Percentiles rank a stretch among this genome's conserved stretches.
These are phyloP conservation scores for Gymnocheta viridis DNA, from an alignment of 2,888 invertebrate genomes.

Conservation along the genomic window DNA sequence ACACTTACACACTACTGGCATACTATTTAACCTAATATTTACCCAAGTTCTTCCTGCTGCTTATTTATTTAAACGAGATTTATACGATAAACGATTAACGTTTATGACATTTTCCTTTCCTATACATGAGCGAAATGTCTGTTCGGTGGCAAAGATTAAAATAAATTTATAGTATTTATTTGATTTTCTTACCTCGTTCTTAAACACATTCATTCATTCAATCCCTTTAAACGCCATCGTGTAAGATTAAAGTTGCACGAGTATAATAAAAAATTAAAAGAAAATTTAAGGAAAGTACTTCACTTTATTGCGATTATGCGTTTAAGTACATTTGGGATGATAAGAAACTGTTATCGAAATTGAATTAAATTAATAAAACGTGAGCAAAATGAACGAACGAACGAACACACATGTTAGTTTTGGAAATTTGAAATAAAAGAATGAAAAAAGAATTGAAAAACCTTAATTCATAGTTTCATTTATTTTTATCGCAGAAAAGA, in stretches of 20 bases:
- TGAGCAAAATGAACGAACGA: conserved; percentile 38
- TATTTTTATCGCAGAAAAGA: neutral
- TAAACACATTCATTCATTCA: neutral
- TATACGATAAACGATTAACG: conserved; percentile 67
- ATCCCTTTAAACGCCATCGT: neutral
- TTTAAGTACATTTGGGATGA: conserved; percentile 28
- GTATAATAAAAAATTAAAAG: neutral
- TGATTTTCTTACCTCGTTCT: conserved; percentile 42
- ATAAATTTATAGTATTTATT: conserved; percentile 50
- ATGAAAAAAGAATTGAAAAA: neutral
- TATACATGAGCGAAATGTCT: conserved; percentile 1
- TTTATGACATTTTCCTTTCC: conserved; percentile 58
- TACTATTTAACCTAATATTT: conserved; percentile 61
- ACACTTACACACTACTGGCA: neutral
- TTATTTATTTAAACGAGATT: conserved; percentile 63
- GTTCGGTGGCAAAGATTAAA: conserved; percentile 61
- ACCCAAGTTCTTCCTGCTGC: conserved; percentile 37
- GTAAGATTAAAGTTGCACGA: neutral
- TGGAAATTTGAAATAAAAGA: neutral
- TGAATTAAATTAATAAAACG: conserved; percentile 57
- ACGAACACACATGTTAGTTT: conserved; percentile 19
- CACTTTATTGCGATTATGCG: conserved; percentile 30
- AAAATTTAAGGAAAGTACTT: conserved; percentile 32
- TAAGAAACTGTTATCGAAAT: conserved; percentile 47
- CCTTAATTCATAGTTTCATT: neutral